Evolutionary conservation across 2,797 vertebrate species (phyloP).

Genomic region (Euthynnus affinis): DNA sequence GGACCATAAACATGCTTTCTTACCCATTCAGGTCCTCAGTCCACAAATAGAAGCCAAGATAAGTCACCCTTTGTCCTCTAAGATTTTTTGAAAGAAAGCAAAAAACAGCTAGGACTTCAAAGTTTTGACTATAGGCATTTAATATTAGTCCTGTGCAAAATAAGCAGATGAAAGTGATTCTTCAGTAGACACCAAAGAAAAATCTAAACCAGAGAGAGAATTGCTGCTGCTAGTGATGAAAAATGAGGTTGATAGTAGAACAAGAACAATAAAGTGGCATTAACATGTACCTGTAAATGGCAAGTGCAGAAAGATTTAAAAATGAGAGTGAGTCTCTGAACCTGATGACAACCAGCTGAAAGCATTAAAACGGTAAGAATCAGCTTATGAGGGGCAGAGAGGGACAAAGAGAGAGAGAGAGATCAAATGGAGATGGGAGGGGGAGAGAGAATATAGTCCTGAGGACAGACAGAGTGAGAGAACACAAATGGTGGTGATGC

Average conservation of each 20-base stretch:
- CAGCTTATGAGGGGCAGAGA: neutral
- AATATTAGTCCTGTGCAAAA: neutral
- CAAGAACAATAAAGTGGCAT: neutral
- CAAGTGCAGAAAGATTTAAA: conserved; percentile 5
- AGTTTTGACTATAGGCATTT: neutral
- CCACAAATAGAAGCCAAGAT: conserved; percentile 9
- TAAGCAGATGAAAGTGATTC: neutral
- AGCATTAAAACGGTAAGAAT: conserved; percentile 6
- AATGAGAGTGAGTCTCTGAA: conserved; percentile 20
- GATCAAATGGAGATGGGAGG: conserved; percentile 25
- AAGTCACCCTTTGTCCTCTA: neutral
- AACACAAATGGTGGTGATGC: conserved; percentile 16
- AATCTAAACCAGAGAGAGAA: neutral
- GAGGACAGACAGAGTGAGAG: conserved; percentile 8
- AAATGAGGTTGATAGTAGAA: neutral
- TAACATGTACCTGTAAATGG: conserved; percentile 4
- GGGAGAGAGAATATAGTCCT: conserved; percentile 16
- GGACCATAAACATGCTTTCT: conserved; percentile 1
- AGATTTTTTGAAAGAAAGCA: neutral
- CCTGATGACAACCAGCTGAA: conserved; percentile 63
- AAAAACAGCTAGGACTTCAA: neutral
- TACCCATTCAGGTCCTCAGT: neutral
- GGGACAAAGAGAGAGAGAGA: conserved; percentile 14
- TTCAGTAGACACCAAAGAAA: neutral
- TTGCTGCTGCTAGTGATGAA: neutral